A percentile compares a stretch with the other conserved stretches of the same genome.
Conservation (phyloP, 2,797 vertebrate species). For the Lepidocolaptes lacrymiger region DNA sequence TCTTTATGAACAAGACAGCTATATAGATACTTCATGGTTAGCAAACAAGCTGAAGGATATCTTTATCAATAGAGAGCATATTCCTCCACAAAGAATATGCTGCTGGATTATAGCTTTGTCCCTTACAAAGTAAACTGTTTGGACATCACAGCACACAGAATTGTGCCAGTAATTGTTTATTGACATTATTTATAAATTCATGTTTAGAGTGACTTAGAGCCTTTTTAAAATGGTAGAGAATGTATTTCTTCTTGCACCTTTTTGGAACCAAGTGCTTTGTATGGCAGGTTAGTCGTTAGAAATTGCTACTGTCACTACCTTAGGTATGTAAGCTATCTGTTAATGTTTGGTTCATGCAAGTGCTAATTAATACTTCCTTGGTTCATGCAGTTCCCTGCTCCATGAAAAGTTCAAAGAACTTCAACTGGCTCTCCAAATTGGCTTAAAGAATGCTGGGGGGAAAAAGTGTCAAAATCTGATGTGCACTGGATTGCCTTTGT, state of each 20-base stretch:
- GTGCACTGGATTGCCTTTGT: background rate
- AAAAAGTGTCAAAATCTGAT: background rate
- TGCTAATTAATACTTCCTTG: background rate
- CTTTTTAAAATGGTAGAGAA: background rate
- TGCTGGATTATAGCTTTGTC: background rate
- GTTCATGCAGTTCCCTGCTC: background rate
- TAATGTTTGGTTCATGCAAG: background rate
- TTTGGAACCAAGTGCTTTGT: background rate
- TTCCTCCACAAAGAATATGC: background rate
- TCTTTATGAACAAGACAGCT: background rate
- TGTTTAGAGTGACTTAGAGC: background rate
- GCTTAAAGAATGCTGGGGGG: background rate
- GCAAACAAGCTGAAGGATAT: background rate
- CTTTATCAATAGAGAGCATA: background rate
- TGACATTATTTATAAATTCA: background rate
- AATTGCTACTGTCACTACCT: background rate
- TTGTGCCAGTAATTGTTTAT: background rate
- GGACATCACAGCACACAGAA: fast-evolving
- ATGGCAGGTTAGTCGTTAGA: background rate
- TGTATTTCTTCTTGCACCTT: background rate
- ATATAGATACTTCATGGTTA: background rate
- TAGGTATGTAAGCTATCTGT: background rate
- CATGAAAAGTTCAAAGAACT: background rate
- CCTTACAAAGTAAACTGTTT: background rate
- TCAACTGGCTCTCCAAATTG: background rate